Evolutionary conservation across 2,797 vertebrate species (phyloP), one percentile per base, ranked within the genome.

Genomic region (Lagodon rhomboides): DNA sequence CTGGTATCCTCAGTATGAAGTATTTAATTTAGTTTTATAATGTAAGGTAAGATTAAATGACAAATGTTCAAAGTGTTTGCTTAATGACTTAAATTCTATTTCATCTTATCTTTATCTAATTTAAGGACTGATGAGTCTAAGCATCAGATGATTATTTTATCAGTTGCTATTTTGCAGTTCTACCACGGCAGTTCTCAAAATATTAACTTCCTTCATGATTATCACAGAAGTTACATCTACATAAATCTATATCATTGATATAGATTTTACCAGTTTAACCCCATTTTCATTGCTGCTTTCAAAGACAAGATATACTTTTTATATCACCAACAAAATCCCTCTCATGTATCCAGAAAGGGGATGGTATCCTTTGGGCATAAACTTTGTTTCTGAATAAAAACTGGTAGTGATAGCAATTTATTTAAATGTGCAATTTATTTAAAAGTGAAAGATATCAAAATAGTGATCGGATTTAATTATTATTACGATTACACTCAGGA

Each of bases 1-100:
- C 23, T 47, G 66, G 27, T 76, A 62, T 68, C 38, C 9, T 78
- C 22, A 59, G 7, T 62, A 47, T 83, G 49, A 56, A 22, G 18
- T 69, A 51, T 68, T 55, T 69, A 6, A 65, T 62, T 75, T 66
- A 11, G 20, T 63, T 62, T 41, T 9, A 7, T 10, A 54, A 55
- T 69, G 27, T 25, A 1, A 9, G 15, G 9, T 73, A 15, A 59
- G 20, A 76, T 50, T 20, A 61, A 65, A 17, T 4, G 12, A 46
- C 50, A 27, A 47, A 55, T 41, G 18, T 58, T 55, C 12, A 30
- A 34, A 41, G 5, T 4, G 3, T 60, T 46, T 58, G 20, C 61
- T 23, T 50, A 50, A 47, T 41, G 10, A 34, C 15, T 23, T 15
- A 16, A 22, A 3, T 9, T 68, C 16, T 51, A 47, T 23, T 47